A percentile compares a stretch with the other conserved stretches of the same genome.
phyloP scores from a whole-genome alignment of 2,888 invertebrate genomes.

The Conus canariensis region DNA sequence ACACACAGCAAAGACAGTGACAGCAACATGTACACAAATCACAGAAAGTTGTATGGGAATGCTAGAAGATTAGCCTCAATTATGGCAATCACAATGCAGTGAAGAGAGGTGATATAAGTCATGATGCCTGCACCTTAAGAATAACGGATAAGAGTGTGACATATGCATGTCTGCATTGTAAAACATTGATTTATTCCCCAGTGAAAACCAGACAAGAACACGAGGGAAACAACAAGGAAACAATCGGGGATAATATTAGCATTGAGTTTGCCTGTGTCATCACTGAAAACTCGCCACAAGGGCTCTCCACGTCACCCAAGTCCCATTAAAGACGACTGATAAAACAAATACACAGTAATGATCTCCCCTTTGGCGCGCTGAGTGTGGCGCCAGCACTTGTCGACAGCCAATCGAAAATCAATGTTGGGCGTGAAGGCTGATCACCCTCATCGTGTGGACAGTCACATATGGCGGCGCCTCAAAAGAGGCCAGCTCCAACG shows the following conservation, averaged over 20 bases:
- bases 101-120: too few relatives aligned
- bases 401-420: conserved; percentile 42
- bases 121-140: too few relatives aligned
- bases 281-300: neutral
- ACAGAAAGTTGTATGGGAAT: too few relatives aligned
- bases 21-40: too few relatives aligned
- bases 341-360: conserved; percentile 57
- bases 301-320: conserved; percentile 16
- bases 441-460: conserved; percentile 30
- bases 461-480: conserved; percentile 38
- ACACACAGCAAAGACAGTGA: too few relatives aligned
- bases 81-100: too few relatives aligned
- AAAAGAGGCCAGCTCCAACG: conserved; percentile 6
- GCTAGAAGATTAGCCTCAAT: too few relatives aligned
- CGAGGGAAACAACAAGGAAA: neutral
- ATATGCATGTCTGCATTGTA: conserved; percentile 32
- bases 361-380: conserved; percentile 45
- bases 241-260: neutral
- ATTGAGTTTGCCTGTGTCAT: conserved; percentile 26
- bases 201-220: neutral
- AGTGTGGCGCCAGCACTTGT: conserved; percentile 36
- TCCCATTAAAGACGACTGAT: conserved; percentile 55
- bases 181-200: conserved; percentile 25
- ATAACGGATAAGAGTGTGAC: conserved; percentile 3
- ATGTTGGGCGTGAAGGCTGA: conserved; percentile 29